Conservation (phyloP, 1,140 invertebrate species). For the Habropoda laboriosa region DNA sequence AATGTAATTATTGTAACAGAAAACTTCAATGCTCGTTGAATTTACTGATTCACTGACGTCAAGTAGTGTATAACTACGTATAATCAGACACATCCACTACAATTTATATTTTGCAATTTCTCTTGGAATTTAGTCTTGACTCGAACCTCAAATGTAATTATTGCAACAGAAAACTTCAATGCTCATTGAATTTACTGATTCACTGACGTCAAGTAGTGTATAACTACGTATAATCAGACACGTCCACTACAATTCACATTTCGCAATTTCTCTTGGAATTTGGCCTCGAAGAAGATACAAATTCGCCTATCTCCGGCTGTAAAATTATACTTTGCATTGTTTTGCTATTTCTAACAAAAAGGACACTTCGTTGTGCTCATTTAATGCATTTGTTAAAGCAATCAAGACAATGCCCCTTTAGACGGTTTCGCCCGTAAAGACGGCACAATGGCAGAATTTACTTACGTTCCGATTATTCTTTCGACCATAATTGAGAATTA, state of each 20-base stretch:
- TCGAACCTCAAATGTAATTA: too few species aligned
- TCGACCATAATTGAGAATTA: conserved; percentile 32
- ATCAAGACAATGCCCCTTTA: background rate
- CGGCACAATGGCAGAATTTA: background rate
- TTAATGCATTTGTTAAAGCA: background rate
- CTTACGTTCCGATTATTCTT: conserved; percentile 7
- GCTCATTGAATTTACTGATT: background rate
- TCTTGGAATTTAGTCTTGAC: too few species aligned
- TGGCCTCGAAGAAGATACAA: too few species aligned
- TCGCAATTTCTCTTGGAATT: too few species aligned
- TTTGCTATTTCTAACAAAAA: too few species aligned
- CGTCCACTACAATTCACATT: background rate
- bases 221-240: background rate
- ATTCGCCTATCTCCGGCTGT: too few species aligned
- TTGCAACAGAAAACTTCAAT: too few species aligned
- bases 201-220: background rate
- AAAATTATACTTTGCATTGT: too few species aligned
- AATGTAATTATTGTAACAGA: too few species aligned
- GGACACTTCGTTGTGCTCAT: background rate
- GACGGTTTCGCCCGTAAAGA: too few species aligned
- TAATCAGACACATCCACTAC: background rate
- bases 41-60: background rate
- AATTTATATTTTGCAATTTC: too few species aligned
- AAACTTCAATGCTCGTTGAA: background rate
- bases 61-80: background rate